Conservation (phyloP, 2,113 vertebrate genomes). For the Sminthopsis crassicaudata region DNA sequence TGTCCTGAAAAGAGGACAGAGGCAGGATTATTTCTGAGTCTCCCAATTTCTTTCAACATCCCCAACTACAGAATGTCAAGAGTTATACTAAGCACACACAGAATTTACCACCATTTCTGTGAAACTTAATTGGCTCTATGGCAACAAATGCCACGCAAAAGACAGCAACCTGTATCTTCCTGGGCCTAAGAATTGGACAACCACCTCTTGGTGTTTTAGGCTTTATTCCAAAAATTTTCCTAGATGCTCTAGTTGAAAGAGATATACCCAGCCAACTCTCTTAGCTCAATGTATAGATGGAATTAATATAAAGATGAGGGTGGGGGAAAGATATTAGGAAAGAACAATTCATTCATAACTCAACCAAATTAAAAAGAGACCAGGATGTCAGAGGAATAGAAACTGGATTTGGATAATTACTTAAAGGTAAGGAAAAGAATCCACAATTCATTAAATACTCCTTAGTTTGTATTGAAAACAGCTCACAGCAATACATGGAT, state of each 20-base stretch:
- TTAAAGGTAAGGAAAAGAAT: conserved; percentile 23
- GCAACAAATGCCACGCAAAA: not conserved
- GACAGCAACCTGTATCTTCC: not conserved
- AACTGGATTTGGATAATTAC: not conserved
- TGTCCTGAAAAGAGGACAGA: not conserved
- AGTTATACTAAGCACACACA: not conserved
- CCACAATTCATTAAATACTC: conserved; percentile 54
- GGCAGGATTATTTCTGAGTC: not conserved
- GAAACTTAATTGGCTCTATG: not conserved
- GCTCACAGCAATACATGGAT: conserved; percentile 66
- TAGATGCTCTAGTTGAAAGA: not conserved
- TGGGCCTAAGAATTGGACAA: not conserved
- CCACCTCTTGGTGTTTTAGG: not conserved
- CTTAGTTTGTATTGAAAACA: conserved; percentile 52
- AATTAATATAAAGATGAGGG: not conserved
- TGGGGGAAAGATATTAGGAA: not conserved
- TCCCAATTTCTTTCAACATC: not conserved
- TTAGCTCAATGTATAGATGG: not conserved
- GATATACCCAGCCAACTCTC: not conserved
- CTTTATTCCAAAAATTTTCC: not conserved
- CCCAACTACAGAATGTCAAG: not conserved
- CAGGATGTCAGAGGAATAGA: conserved; percentile 11
- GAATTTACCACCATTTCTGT: not conserved
- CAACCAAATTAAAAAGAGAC: not conserved
- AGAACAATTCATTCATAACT: not conserved